Evolutionary conservation across 2,113 vertebrate species (phyloP).

Genomic region (Limanda limanda): DNA sequence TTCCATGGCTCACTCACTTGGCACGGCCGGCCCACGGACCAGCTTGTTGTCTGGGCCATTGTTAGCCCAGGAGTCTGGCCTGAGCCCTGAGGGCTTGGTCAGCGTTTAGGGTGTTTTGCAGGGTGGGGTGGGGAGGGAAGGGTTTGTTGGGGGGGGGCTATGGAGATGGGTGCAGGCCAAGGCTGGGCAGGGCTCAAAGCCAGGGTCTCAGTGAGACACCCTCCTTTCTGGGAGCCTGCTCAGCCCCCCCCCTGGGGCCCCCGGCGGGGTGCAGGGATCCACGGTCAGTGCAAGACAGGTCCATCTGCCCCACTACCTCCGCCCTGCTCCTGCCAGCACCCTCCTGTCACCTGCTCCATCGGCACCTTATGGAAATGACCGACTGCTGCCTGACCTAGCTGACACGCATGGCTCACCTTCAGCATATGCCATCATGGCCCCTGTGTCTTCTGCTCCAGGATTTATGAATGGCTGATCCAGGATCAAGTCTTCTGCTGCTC

Average conservation of each 20-base stretch:
- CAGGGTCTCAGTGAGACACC: slow-evolving; percentile 80
- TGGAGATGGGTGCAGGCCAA: slow-evolving; percentile 77
- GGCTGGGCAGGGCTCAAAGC: slow-evolving; percentile 74
- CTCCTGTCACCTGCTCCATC: slow-evolving; percentile 71
- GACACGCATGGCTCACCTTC: slow-evolving; percentile 77
- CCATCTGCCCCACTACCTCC: slow-evolving; percentile 82
- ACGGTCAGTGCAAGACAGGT: slow-evolving; percentile 85
- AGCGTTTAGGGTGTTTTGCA: slow-evolving; percentile 71
- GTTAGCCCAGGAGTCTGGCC: slow-evolving; percentile 75
- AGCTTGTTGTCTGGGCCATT: slow-evolving; percentile 77
- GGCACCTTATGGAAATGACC: slow-evolving; percentile 79
- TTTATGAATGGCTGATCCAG: background rate
- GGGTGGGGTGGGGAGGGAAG: slow-evolving; percentile 53
- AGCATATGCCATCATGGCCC: slow-evolving; percentile 54
- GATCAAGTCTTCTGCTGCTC: background rate
- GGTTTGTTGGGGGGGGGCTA: slow-evolving; percentile 33
- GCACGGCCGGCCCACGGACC: slow-evolving; percentile 58
- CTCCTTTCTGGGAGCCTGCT: slow-evolving; percentile 77
- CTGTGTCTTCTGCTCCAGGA: slow-evolving; percentile 8
- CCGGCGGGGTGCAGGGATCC: slow-evolving; percentile 76
- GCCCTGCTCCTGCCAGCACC: slow-evolving; percentile 70
- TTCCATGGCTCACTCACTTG: slow-evolving; percentile 63
- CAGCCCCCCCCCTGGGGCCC: slow-evolving; percentile 73
- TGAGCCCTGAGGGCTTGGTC: slow-evolving; percentile 78
- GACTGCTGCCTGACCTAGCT: slow-evolving; percentile 72